Percentiles rank a stretch among this genome's conserved stretches.
Conservation (phyloP, 2,888 invertebrate species). For the Danaus chrysippus region DNA sequence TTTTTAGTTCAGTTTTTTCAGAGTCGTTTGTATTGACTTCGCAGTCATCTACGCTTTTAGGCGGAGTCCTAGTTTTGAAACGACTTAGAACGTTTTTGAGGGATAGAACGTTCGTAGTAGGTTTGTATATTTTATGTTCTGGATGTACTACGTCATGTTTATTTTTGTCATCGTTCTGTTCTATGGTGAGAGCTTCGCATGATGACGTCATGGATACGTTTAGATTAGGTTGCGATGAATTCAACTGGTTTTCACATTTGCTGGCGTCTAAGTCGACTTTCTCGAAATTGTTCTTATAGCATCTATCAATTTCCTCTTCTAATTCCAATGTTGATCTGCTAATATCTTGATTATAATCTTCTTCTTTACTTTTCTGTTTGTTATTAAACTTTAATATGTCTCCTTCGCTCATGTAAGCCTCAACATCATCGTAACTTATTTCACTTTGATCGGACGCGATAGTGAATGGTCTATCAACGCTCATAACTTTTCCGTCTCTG, state of each 20-base stretch:
- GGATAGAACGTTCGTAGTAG: slow-evolving; percentile 76
- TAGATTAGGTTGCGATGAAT: slow-evolving; percentile 66
- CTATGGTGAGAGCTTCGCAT: slow-evolving; percentile 72
- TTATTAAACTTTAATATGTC: slow-evolving; percentile 69
- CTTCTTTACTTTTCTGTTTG: slow-evolving; percentile 51
- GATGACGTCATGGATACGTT: slow-evolving; percentile 77
- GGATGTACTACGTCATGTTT: slow-evolving; percentile 81
- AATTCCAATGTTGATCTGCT: slow-evolving; percentile 72
- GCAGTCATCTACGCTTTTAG: slow-evolving; percentile 56
- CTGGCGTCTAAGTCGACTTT: slow-evolving; percentile 57
- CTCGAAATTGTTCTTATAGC: slow-evolving; percentile 72
- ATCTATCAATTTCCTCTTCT: slow-evolving; percentile 74
- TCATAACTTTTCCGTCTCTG: slow-evolving; percentile 80
- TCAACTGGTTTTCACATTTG: slow-evolving; percentile 57
- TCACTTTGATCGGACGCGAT: slow-evolving; percentile 86
- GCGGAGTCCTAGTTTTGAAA: slow-evolving; percentile 68
- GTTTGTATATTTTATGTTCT: slow-evolving; percentile 88
- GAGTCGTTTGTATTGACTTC: slow-evolving; percentile 71
- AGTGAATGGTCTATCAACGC: slow-evolving; percentile 82
- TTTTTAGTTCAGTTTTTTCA: slow-evolving; percentile 58
- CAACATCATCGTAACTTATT: slow-evolving; percentile 83
- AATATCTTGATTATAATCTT: slow-evolving; percentile 60
- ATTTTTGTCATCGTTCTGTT: slow-evolving; percentile 66
- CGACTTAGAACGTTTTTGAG: slow-evolving; percentile 79
- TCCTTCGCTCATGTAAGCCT: slow-evolving; percentile 75